A percentile compares a stretch with the other conserved stretches of the same genome.
Evolutionary conservation across 2,888 invertebrate species (phyloP).

Genomic region (Morinoia aosen): DNA sequence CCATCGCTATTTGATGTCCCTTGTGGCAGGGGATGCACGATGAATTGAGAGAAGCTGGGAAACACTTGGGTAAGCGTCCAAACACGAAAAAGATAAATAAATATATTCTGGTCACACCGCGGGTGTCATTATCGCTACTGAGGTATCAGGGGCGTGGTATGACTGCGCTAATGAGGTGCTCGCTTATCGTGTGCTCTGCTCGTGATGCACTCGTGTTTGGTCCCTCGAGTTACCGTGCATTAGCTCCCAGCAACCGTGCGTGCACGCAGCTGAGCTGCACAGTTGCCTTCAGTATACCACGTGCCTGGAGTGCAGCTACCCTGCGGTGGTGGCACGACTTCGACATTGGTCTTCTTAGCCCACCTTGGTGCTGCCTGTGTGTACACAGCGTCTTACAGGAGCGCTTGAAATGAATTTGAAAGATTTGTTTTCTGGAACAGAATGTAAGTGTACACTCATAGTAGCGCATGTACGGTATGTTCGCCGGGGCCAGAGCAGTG

Average conservation of each 20-base stretch:
- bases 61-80: not conserved
- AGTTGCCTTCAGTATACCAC: not conserved
- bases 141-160: slow-evolving; percentile 12
- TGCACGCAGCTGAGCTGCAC: not conserved
- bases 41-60: not conserved
- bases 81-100: not conserved
- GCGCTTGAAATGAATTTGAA: not conserved
- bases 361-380: not conserved
- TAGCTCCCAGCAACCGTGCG: not conserved
- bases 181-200: not conserved
- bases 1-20: not conserved
- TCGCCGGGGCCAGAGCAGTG: no score
- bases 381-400: not conserved
- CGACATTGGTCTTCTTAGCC: not conserved
- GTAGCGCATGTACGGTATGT: no score
- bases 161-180: not conserved
- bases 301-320: not conserved
- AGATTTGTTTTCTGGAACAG: not conserved
- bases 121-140: not conserved
- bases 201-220: not conserved
- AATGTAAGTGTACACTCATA: not conserved
- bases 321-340: not conserved
- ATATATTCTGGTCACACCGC: not conserved
- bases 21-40: not conserved
- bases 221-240: not conserved